Evolutionary conservation across 2,113 vertebrate genomes (phyloP).

Genomic region (Neodontobutis hainanensis): DNA sequence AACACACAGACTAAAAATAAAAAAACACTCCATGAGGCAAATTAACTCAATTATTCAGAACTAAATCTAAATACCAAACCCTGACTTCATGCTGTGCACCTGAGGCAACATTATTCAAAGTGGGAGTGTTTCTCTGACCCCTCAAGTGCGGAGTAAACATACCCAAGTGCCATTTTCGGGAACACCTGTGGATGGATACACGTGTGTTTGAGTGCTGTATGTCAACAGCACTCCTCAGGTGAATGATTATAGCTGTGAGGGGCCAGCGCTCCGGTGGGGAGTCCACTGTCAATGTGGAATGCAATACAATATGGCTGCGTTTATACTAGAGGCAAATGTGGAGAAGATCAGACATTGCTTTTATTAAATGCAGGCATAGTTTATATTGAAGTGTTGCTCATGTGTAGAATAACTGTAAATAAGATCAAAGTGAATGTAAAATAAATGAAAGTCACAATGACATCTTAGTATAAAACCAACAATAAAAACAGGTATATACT

Average conservation of each 20-base stretch:
- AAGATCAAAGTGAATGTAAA: too few species aligned
- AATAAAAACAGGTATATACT: too few species aligned
- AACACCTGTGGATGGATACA: conserved; percentile 32
- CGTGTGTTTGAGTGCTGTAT: conserved; percentile 16
- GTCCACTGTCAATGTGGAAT: neutral
- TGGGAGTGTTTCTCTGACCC: conserved; percentile 25
- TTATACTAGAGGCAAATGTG: too few species aligned
- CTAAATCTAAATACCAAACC: neutral
- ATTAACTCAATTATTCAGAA: too few species aligned
- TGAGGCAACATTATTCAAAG: conserved; percentile 28
- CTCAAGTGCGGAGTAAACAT: conserved; percentile 29
- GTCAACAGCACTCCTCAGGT: conserved; percentile 36
- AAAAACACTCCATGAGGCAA: neutral
- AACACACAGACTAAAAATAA: conserved; percentile 21
- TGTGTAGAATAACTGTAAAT: too few species aligned
- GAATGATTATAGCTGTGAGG: conserved; percentile 49
- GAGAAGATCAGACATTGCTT: too few species aligned
- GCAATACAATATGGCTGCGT: too few species aligned
- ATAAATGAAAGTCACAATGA: too few species aligned
- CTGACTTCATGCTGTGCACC: conserved; percentile 11
- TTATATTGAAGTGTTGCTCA: too few species aligned
- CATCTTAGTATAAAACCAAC: too few species aligned
- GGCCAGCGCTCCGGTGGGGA: conserved; percentile 35
- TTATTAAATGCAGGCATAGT: too few species aligned
- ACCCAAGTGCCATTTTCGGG: neutral